Base-by-base conservation (phyloP, 2,888 invertebrate species). In the Drosophila gaucha region DNA sequence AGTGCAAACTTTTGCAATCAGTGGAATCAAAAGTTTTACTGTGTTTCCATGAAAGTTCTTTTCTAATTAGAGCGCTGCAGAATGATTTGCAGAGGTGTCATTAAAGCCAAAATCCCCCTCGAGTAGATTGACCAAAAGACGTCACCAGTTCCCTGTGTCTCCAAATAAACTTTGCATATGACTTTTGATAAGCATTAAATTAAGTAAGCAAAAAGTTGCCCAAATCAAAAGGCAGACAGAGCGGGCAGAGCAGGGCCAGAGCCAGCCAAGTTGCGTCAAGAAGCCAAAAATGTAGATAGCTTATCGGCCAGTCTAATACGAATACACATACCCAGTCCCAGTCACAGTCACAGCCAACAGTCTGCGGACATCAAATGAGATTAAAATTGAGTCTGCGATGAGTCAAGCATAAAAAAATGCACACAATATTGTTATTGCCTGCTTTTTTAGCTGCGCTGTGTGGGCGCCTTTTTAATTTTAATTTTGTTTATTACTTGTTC, bases 1-100 rank as follows among this genome's bases (percentile, higher is more conserved):
- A 76, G 70, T 65, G 56, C 47, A 79, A 86, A 82, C 80, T 82
- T 82, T 82, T 67, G 80, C 84, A 82, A 82, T 82, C 83, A 79
- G 74, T 44, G 58, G 62, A 79, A 74, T 79, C 80, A 77, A 79
- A 82, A 82, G 68, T 79, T 86, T 59, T 12, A 18, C 31, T 35
- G 51, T 24, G 50, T 43, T 55, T 68, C 68, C 63, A 68, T 62
- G 46, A 83, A 82, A 82, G 65, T 80, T 80, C 67, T 78, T 73
- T 78, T 73, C 76, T 82, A 83, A 82, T 82, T 86, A 80, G 80
- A 64, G 41, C 14, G 41, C 26, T 55, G 36, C 55, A 52, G 38
- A 30, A 38, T 28, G 31, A 43, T 43, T 58, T 41, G 56, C 26
- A 12, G 64, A 56, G 68, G 49, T 73, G 76, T 69, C 79, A 67